These are phyloP conservation scores for Clarias fuscus DNA, from an alignment of 2,797 vertebrate species.

Conservation along the genomic window DNA sequence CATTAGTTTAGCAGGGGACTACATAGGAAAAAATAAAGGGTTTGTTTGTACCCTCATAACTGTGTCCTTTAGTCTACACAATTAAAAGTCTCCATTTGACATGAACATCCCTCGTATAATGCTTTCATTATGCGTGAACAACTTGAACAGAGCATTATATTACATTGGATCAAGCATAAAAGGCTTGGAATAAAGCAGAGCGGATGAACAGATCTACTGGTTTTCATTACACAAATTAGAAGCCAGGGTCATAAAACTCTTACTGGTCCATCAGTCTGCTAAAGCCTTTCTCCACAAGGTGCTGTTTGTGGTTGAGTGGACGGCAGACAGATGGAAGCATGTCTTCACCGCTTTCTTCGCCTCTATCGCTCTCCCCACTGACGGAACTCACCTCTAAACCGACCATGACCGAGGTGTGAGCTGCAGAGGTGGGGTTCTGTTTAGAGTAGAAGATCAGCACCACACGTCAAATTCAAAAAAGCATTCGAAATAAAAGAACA, in stretches of 20 bases:
- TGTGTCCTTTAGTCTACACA: too few relatives aligned
- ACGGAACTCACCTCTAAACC: conserved; percentile 58
- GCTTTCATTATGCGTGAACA: not conserved
- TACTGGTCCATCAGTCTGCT: conserved; percentile 72
- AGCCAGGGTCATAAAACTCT: conserved; percentile 59
- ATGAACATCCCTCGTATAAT: too few relatives aligned
- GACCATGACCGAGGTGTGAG: conserved; percentile 26
- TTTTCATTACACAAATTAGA: not conserved
- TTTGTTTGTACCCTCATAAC: too few relatives aligned
- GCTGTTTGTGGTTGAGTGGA: conserved; percentile 62
- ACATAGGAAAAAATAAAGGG: too few relatives aligned
- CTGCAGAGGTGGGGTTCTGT: conserved; percentile 58
- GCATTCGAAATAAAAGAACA: not conserved
- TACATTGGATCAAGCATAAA: not conserved
- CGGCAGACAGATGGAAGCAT: conserved; percentile 46
- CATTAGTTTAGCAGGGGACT: too few relatives aligned
- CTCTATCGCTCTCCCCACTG: conserved; percentile 54
- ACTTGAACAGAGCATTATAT: not conserved
- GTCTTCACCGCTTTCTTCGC: not conserved
- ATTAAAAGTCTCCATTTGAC: too few relatives aligned
- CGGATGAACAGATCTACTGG: not conserved
- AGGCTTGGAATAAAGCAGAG: not conserved
- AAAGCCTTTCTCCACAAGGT: conserved; percentile 65
- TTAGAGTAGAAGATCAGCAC: not conserved
- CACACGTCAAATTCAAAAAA: not conserved